Evolutionary conservation across 2,888 invertebrate genomes (phyloP).

Genomic region (Autographa gamma): DNA sequence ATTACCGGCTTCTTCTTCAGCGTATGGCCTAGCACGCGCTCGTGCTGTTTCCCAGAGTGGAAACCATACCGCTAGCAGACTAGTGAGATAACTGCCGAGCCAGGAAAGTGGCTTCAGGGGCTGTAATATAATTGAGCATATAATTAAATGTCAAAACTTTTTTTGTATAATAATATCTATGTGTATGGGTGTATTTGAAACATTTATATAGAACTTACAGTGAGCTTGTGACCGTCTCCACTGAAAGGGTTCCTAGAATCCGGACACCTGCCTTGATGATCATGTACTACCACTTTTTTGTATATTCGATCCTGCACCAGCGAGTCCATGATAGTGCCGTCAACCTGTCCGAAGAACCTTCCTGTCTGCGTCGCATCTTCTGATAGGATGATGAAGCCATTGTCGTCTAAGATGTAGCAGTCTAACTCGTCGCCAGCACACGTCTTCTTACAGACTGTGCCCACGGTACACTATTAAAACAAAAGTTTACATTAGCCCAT

Average conservation of each 20-base stretch:
- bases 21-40: conserved; percentile 78
- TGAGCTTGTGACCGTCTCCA: conserved; percentile 79
- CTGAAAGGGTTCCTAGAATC: conserved; percentile 91
- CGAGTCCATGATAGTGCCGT: conserved; percentile 98
- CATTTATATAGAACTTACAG: conserved; percentile 69
- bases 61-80: conserved; percentile 84
- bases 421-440: conserved; percentile 96
- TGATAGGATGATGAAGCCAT: conserved; percentile 97
- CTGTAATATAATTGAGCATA: conserved; percentile 68
- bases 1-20: conserved; percentile 87
- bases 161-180: too few species aligned
- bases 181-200: too few species aligned
- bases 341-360: conserved; percentile 97
- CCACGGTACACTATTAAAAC: conserved; percentile 90
- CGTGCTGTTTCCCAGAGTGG: conserved; percentile 82
- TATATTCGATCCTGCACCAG: conserved; percentile 97
- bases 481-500: conserved; percentile 7
- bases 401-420: conserved; percentile 98
- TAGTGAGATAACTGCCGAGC: conserved; percentile 88
- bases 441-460: conserved; percentile 93
- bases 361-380: conserved; percentile 96
- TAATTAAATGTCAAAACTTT: not conserved
- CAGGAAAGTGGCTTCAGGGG: conserved; percentile 88
- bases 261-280: conserved; percentile 96
- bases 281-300: conserved; percentile 95